Base-by-base conservation (phyloP, 2,888 invertebrate genomes). In the Strigamia transsilvanica region DNA sequence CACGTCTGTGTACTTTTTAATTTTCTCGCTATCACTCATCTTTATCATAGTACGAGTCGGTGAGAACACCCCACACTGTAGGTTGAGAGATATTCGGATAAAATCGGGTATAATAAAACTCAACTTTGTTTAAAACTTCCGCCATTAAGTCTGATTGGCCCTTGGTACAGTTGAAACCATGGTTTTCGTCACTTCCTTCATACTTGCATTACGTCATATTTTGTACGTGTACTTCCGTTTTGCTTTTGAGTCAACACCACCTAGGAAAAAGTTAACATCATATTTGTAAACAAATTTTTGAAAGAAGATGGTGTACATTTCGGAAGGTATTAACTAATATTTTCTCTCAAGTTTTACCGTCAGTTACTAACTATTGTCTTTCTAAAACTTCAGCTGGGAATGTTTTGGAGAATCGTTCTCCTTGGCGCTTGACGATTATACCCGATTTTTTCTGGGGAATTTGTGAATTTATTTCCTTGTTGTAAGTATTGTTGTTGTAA, bases 291-390 rank as follows among this genome's bases (percentile, higher is more conserved):
- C 15, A 51, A 18, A 18, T 51, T 51, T 51, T 51, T 51, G 51
- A n/a, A 41, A 6, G 2, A 42, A 21, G 1, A 79, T 79, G 79
- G 79, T 79, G 38, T 79, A 79, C 79, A 79, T 79, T 15, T 38
- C 79, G 12, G 34, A 23, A 79, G 79, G 79, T 79, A 79, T 27
- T 3, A 3, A 27, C 27, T 27, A 27, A 27, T 2, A 27, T 27
- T 27, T 27, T 27, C 27, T 27, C 27, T 3, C 27, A 27, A 27
- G 3, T 27, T 27, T 27, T 2, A 27, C 3, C 27, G 27, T 27
- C 2, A 27, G 27, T 2, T 27, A 27, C 1, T 27, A 27, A 27
- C 3, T 27, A 27, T 27, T 3, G 27, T 27, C 3, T 27, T 3
- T 2, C 27, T 27, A 1, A 27, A 27, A 27, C 27, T 27, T 27